phyloP scores from a whole-genome alignment of 2,113 vertebrate genomes.

The Plecturocebus donacophilus region DNA sequence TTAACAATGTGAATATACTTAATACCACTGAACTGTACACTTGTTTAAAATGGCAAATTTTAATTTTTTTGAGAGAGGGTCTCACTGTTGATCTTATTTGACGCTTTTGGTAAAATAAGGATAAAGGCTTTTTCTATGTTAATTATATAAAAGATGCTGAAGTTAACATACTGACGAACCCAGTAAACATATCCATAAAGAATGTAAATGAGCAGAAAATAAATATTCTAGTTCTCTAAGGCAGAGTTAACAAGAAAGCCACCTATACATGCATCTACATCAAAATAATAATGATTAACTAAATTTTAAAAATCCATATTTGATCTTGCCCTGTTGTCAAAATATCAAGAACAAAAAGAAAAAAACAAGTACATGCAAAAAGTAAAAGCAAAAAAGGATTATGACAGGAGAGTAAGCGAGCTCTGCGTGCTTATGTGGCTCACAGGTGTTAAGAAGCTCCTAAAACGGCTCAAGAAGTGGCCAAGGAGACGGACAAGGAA shows the following conservation, averaged over 20 bases:
- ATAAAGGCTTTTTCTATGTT: neutral
- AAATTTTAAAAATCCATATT: neutral
- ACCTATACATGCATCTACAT: neutral
- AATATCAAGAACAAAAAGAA: neutral
- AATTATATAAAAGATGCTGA: neutral
- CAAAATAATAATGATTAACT: neutral
- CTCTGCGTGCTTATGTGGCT: neutral
- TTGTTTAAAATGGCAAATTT: neutral
- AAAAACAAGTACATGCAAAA: neutral
- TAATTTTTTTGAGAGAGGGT: too few species aligned
- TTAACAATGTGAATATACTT: neutral
- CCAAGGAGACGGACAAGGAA: neutral
- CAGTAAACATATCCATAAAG: neutral
- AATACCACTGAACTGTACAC: neutral
- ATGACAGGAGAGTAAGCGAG: neutral
- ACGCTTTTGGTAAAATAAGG: neutral
- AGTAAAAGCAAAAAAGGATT: neutral
- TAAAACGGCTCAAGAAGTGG: neutral
- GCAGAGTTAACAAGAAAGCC: neutral
- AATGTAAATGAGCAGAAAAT: slow-evolving; percentile 4
- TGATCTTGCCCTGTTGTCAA: neutral
- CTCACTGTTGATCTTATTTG: too few species aligned
- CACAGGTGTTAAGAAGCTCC: neutral
- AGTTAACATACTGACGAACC: neutral
- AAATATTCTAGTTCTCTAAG: neutral